Evolutionary conservation across 2,888 invertebrate genomes (phyloP), one percentile per base, ranked within the genome.

Genomic region (Noctua fimbriata): DNA sequence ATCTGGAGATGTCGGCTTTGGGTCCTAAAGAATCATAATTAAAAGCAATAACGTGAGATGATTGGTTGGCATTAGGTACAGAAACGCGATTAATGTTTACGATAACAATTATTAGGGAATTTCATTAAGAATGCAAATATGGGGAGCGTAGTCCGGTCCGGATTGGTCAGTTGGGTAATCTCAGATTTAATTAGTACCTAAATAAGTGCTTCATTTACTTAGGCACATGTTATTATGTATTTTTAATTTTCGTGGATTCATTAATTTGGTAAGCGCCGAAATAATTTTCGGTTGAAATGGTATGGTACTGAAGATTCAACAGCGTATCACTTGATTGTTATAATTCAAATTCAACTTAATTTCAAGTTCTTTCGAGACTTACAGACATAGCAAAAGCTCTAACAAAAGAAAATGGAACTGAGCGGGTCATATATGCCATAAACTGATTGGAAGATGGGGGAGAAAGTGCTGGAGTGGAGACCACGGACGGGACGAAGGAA

Each of bases 121-220:
- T 91, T 91, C 90, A 93, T 93, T 93, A 93, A 76, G 88, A 92
- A 93, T 93, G 91, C 92, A 93, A 93, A 93, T 92, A 92, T 71
- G 69, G 81, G 81, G 86, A 75, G 82, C 49, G 47, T 69, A 52
- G 76, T 69, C 79, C 82, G 41, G 55, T 70, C 60, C 28, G 32
- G 77, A 89, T 87, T 88, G 85, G 85, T 76, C 67, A 41, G 72
- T 80, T 85, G 71, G 28, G 74, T 83, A 83, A 82, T 75, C 41
- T 58, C 49, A 28, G 66, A 44, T 32, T 76, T 78, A 75, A 72
- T 72, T 80, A 72, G 69, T 77, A 32, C n/a, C n/a, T n/a, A n/a
- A n/a, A 73, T 77, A 85, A 78, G 63, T 66, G 65, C 75, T 77
- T 85, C 52, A 80, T 79, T 69, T 76, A 55, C 63, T 67, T 58